Evolutionary conservation across 2,888 invertebrate genomes (phyloP).

Genomic region (Dryomyza anilis): DNA sequence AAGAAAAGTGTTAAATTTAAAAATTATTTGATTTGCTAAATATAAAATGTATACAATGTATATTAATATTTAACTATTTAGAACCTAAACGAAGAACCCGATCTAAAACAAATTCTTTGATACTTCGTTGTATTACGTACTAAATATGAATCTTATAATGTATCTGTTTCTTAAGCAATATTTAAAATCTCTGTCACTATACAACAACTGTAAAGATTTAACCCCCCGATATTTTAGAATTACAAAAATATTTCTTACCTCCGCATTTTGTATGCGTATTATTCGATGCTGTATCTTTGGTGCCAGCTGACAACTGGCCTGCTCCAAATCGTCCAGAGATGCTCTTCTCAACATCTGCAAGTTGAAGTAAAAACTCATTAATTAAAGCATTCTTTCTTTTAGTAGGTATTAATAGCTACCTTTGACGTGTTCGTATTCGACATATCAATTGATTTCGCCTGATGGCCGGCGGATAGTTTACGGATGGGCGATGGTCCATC

Average conservation of each 20-base stretch:
- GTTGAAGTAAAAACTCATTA: slow-evolving; percentile 10
- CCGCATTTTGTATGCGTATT: slow-evolving; percentile 72
- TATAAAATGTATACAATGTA: too few species aligned
- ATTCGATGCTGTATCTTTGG: slow-evolving; percentile 84
- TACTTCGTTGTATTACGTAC: too few species aligned
- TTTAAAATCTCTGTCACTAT: too few species aligned
- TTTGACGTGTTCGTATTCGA: slow-evolving; percentile 54
- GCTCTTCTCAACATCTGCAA: slow-evolving; percentile 71
- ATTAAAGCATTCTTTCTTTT: background rate
- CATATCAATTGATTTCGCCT: slow-evolving; percentile 55
- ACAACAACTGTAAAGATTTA: background rate
- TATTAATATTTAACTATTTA: too few species aligned
- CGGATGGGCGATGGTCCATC: slow-evolving; percentile 76
- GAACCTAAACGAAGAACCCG: too few species aligned
- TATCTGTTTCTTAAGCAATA: too few species aligned
- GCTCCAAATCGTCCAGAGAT: slow-evolving; percentile 81
- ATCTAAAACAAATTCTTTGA: too few species aligned
- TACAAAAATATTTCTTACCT: slow-evolving; percentile 65
- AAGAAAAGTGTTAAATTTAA: too few species aligned
- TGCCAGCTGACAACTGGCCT: slow-evolving; percentile 79
- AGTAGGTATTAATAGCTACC: slow-evolving; percentile 37
- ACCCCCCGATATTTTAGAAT: too few species aligned
- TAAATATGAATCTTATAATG: too few species aligned
- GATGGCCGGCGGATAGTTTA: slow-evolving; percentile 56
- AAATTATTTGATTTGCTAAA: too few species aligned